phyloP scores from a whole-genome alignment of 2,113 vertebrate genomes.

The Setophaga coronata region DNA sequence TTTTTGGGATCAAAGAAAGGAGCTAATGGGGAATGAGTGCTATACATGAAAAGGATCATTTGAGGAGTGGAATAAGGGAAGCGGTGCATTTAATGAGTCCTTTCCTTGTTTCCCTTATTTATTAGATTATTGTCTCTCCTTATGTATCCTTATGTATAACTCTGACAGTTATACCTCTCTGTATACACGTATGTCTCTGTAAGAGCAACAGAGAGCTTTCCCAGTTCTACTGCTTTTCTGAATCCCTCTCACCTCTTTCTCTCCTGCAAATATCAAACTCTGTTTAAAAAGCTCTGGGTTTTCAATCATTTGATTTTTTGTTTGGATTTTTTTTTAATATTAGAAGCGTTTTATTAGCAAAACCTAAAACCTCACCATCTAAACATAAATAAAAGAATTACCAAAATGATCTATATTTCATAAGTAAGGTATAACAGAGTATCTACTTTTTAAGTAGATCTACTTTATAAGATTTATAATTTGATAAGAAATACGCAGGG shows the following conservation, averaged over 20 bases:
- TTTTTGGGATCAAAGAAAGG: neutral
- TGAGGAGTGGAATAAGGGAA: neutral
- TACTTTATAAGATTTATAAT: neutral
- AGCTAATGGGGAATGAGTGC: neutral
- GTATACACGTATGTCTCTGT: no score
- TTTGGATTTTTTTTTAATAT: neutral
- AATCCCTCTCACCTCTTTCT: neutral
- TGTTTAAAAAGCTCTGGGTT: neutral
- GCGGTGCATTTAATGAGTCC: neutral
- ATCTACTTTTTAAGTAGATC: neutral
- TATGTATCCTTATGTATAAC: neutral
- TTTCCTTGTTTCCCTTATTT: neutral
- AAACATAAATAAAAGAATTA: no score
- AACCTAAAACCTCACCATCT: neutral
- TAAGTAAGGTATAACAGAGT: neutral
- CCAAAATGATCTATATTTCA: neutral
- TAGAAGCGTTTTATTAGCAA: neutral
- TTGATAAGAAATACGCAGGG: neutral
- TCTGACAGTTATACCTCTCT: neutral
- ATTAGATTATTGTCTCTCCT: neutral
- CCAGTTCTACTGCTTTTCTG: neutral
- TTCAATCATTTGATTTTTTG: neutral
- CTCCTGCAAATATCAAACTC: neutral
- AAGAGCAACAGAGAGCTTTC: neutral
- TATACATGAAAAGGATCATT: neutral